Conservation (phyloP, 2,797 vertebrate species). For the Botia almorhae region DNA sequence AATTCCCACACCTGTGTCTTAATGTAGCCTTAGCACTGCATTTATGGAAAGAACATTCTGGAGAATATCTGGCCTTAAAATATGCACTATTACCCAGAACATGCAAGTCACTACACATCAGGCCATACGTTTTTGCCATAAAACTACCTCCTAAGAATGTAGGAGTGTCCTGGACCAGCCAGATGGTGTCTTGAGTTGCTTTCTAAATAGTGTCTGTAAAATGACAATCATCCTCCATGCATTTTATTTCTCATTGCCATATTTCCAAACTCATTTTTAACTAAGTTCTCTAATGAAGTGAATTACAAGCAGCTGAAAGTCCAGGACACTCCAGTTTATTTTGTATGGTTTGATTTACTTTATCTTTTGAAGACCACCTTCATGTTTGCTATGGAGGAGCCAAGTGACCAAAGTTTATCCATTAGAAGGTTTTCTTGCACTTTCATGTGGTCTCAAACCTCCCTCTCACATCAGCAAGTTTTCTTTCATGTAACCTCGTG, state of each 20-base stretch:
- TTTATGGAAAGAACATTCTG: slow-evolving; percentile 57
- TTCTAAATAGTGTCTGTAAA: slow-evolving; percentile 32
- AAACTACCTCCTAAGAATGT: slow-evolving; percentile 81
- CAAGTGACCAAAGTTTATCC: slow-evolving; percentile 77
- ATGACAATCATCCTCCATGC: slow-evolving; percentile 67
- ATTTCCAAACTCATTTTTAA: slow-evolving; percentile 24
- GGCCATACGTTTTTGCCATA: slow-evolving; percentile 60
- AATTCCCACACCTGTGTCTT: slow-evolving; percentile 72
- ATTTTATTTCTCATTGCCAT: background rate
- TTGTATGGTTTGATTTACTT: slow-evolving; percentile 24
- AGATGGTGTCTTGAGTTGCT: slow-evolving; percentile 21
- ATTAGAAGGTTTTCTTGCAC: slow-evolving; percentile 65
- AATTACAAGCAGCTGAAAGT: slow-evolving; percentile 43
- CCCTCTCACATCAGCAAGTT: slow-evolving; percentile 69
- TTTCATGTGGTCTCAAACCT: slow-evolving; percentile 75
- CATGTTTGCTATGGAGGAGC: slow-evolving; percentile 67
- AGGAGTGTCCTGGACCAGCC: slow-evolving; percentile 72
- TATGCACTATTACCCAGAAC: slow-evolving; percentile 73
- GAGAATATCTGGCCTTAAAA: slow-evolving; percentile 76
- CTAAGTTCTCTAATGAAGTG: background rate
- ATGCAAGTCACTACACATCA: slow-evolving; percentile 60
- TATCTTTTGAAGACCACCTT: slow-evolving; percentile 34
- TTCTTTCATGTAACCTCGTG: slow-evolving; percentile 37
- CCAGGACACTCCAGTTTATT: slow-evolving; percentile 64
- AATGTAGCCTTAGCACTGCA: slow-evolving; percentile 73